Conservation (phyloP, 2,113 vertebrate genomes). For the Poeciliopsis retropinna region DNA sequence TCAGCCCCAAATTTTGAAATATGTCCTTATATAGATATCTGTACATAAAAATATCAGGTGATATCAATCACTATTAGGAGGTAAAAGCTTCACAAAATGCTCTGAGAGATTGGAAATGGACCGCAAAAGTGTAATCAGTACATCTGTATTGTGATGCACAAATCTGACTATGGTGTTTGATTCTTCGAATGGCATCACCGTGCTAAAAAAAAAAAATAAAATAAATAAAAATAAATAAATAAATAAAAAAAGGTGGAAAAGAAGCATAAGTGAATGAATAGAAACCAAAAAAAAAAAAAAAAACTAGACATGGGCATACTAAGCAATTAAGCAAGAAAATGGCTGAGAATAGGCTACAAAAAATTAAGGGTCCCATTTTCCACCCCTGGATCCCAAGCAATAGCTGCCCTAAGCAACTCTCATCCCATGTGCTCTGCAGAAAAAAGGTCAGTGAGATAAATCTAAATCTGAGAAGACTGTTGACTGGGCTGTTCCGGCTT, state of each 20-base stretch:
- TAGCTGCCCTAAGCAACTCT: constrained; percentile 36
- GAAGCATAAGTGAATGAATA: background rate
- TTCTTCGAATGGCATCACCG: background rate
- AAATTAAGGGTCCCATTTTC: constrained; percentile 49
- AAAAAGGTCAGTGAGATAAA: constrained; percentile 66
- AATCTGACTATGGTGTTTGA: background rate
- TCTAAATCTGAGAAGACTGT: constrained; percentile 53
- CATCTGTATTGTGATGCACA: background rate
- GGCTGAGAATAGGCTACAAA: constrained; percentile 12
- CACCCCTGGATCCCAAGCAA: constrained; percentile 24
- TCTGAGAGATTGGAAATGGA: background rate
- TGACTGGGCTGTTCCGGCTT: constrained; percentile 43
- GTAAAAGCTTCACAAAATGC: background rate
- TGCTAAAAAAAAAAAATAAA: background rate
- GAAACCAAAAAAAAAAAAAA: background rate
- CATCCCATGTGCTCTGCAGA: constrained; percentile 34
- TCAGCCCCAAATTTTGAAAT: background rate
- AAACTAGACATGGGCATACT: background rate
- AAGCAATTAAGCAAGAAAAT: background rate
- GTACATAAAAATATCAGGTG: background rate
- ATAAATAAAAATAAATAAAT: no score
- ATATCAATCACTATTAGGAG: background rate
- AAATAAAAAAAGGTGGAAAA: background rate
- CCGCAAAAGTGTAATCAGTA: background rate
- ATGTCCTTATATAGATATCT: background rate